Evolutionary conservation across 2,888 invertebrate species (phyloP).

Genomic region (Rosalia funebris): DNA sequence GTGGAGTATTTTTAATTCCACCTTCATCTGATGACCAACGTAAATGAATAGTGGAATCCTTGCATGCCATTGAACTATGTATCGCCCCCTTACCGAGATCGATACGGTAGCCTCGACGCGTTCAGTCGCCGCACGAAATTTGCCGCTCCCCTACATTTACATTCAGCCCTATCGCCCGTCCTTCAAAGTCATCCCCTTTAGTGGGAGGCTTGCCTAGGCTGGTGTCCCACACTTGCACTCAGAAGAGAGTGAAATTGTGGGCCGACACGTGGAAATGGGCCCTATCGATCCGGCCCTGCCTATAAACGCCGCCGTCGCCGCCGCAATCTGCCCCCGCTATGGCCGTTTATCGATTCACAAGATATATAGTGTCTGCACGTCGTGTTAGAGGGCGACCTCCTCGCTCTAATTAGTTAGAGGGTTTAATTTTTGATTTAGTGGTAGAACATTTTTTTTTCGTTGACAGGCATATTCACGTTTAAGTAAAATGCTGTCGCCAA

Average conservation of each 20-base stretch:
- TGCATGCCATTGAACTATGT: slow-evolving; percentile 19
- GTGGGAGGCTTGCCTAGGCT: neutral
- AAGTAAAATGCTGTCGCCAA: too few species aligned
- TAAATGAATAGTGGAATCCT: too few species aligned
- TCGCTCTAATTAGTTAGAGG: neutral
- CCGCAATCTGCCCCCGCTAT: slow-evolving; percentile 20
- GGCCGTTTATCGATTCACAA: slow-evolving; percentile 11
- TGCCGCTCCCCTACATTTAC: neutral
- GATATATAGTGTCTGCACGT: slow-evolving; percentile 9
- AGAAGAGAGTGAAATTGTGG: slow-evolving; percentile 28
- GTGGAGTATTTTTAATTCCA: too few species aligned
- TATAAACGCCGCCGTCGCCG: slow-evolving; percentile 20
- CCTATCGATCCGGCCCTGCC: slow-evolving; percentile 26
- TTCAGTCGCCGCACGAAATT: slow-evolving; percentile 5
- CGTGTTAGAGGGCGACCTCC: slow-evolving; percentile 11
- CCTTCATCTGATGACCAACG: too few species aligned
- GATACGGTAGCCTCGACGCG: slow-evolving; percentile 2
- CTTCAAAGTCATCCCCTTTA: slow-evolving; percentile 13
- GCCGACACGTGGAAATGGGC: slow-evolving; percentile 26
- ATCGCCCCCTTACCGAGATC: slow-evolving; percentile 5
- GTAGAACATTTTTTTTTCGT: too few species aligned
- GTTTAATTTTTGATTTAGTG: too few species aligned
- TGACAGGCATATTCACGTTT: too few species aligned
- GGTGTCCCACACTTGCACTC: slow-evolving; percentile 8
- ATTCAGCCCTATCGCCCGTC: neutral